These are phyloP conservation scores for Accipiter cooperii DNA, from an alignment of 2,113 vertebrate species.

Conservation along the genomic window DNA sequence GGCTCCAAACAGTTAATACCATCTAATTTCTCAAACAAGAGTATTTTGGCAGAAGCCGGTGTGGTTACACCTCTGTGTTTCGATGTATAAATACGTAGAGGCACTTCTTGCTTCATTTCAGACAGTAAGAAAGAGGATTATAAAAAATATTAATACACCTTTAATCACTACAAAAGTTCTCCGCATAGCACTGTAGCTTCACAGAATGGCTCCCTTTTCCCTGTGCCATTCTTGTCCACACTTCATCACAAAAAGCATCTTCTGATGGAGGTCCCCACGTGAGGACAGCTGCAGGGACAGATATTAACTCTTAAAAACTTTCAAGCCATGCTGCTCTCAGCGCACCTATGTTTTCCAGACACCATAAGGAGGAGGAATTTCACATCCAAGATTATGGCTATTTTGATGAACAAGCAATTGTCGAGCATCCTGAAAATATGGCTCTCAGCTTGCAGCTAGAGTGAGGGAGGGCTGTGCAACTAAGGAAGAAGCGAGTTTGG, in stretches of 20 bases:
- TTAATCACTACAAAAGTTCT: background rate
- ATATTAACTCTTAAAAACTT: rapidly evolving
- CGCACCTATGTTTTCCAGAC: background rate
- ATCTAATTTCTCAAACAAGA: background rate
- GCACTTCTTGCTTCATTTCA: background rate
- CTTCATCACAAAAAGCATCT: rapidly evolving
- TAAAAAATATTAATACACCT: background rate
- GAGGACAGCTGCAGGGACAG: background rate
- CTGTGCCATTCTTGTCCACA: rapidly evolving
- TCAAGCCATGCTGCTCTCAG: background rate
- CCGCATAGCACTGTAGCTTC: background rate
- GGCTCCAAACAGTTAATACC: background rate
- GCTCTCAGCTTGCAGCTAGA: background rate
- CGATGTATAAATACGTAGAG: rapidly evolving
- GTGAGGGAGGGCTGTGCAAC: background rate
- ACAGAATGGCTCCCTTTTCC: rapidly evolving
- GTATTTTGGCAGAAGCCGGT: background rate
- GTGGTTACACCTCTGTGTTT: background rate
- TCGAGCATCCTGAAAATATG: rapidly evolving
- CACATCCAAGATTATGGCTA: rapidly evolving
- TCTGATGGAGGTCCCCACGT: rapidly evolving
- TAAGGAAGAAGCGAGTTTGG: background rate
- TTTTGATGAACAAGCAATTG: background rate
- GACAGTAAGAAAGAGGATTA: background rate
- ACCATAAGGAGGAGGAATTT: too few relatives aligned